Conservation (phyloP, 53 echinoderm and acorn worm genomes). For the Zoroaster sp. region DNA sequence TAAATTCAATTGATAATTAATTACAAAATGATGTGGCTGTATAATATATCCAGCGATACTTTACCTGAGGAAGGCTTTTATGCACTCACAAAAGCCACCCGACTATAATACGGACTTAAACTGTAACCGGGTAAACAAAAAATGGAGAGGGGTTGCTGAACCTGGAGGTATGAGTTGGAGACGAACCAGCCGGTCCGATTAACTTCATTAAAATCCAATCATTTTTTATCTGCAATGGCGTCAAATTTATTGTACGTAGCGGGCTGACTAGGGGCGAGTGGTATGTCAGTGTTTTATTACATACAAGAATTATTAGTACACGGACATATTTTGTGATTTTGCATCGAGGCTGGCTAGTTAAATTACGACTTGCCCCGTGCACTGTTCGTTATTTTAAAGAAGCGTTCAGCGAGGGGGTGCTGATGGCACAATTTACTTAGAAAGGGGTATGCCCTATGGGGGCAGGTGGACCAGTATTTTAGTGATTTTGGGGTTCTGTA, state of each 20-base stretch:
- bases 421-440: slow-evolving; percentile 52
- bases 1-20: slow-evolving; percentile 25
- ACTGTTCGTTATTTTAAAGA: slow-evolving; percentile 21
- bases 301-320: slow-evolving; percentile 38
- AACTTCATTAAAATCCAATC: slow-evolving; percentile 64
- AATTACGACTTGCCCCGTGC: slow-evolving; percentile 1
- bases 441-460: slow-evolving; percentile 27
- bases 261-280: slow-evolving; percentile 45
- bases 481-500: slow-evolving; percentile 46
- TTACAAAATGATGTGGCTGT: slow-evolving; percentile 8
- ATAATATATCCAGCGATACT: not conserved
- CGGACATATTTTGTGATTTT: slow-evolving; percentile 10
- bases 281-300: slow-evolving; percentile 47
- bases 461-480: slow-evolving; percentile 20
- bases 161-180: slow-evolving; percentile 13
- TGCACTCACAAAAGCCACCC: not conserved
- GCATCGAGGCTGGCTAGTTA: slow-evolving; percentile 10
- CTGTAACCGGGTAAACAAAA: not conserved
- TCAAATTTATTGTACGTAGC: slow-evolving; percentile 57
- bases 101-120: not conserved
- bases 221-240: slow-evolving; percentile 62
- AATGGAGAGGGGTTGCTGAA: not conserved
- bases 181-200: slow-evolving; percentile 56
- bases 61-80: not conserved
- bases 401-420: slow-evolving; percentile 4